Base-by-base conservation (phyloP, 2,113 vertebrate species). In the Melanostigma gelatinosum region DNA sequence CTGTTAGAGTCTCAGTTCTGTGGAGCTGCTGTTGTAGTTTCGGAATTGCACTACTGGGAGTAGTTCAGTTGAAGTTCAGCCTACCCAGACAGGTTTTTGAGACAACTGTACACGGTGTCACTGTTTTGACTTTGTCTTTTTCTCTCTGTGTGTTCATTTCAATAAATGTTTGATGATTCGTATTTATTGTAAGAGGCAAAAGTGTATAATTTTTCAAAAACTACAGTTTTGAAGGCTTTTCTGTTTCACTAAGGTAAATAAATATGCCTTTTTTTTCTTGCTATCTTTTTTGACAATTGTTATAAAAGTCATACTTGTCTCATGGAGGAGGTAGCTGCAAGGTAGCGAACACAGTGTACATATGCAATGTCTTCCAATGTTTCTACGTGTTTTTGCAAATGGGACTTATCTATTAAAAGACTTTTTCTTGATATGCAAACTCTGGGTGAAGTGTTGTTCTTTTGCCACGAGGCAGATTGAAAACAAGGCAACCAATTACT, bases 181-280 rank as follows among this genome's bases (percentile, higher is more conserved):
- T 95, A 95, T 95, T 95, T 95, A 95, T 95, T 95, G 92, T 94
- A 85, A 91, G 79, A 89, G 44, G 67, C 87, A 87, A 86, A 92
- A 80, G 82, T 89, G 83, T 92, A 76, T 92, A 92, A 93, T 93
- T 95, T 92, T 91, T 93, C 86, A 88, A 34, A 34, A 34, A 83
- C 55, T 80, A 77, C 83, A 82, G 75, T 88, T 90, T 89, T 92
- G 84, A 91, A 90, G 85, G 90, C 91, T 93, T 92, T 88, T 88
- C 72, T 92, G 77, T 92, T 92, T 82, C 85, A 85, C 73, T 77
- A 83, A 92, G 77, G 67, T 80, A 65, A 90, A 79, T 80, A 87
- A 87, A 85, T 64, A 77, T 78, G 80, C 46, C 83, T 13, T 77
- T 50, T 88, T 81, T 77, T 78, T 64, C 79, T 86, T 66, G 72